A percentile compares a stretch with the other conserved stretches of the same genome.
phyloP scores from a whole-genome alignment of 1,140 invertebrate species.

The Penaeus vannamei region DNA sequence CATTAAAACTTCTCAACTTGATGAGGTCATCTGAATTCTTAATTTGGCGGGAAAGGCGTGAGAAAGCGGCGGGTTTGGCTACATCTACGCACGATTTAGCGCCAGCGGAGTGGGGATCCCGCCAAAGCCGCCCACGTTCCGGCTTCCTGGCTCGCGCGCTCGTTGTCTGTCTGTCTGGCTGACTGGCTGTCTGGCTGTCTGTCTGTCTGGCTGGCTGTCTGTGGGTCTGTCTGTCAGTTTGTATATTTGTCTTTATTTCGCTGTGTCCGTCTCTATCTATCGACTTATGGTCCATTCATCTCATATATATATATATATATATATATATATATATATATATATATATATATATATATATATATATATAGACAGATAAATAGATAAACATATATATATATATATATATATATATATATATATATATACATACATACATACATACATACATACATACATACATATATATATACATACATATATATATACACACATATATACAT shows the following conservation, averaged over 20 bases:
- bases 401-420: constrained; percentile 1
- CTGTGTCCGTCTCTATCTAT: background rate
- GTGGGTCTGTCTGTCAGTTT: background rate
- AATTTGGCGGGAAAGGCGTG: constrained; percentile 13
- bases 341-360: no score
- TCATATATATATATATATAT: constrained; percentile 9
- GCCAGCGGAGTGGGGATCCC: no score
- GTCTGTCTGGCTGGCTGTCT: no score
- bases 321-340: constrained; percentile 16
- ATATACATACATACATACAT: background rate
- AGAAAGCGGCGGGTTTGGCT: background rate
- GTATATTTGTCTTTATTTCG: background rate
- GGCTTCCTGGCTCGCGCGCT: no score
- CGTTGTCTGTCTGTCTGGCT: no score
- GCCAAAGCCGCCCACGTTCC: no score
- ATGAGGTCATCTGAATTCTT: constrained; percentile 30
- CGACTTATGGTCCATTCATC: background rate
- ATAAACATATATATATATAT: constrained; percentile 7
- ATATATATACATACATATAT: constrained; percentile 14
- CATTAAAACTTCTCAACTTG: constrained; percentile 35
- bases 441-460: constrained; percentile 14
- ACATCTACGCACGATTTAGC: no score
- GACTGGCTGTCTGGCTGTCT: no score
- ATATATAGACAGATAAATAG: no score
- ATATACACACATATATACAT: constrained; percentile 14